Conservation (phyloP, 2,113 vertebrate species). For the Toxotes jaculatrix region DNA sequence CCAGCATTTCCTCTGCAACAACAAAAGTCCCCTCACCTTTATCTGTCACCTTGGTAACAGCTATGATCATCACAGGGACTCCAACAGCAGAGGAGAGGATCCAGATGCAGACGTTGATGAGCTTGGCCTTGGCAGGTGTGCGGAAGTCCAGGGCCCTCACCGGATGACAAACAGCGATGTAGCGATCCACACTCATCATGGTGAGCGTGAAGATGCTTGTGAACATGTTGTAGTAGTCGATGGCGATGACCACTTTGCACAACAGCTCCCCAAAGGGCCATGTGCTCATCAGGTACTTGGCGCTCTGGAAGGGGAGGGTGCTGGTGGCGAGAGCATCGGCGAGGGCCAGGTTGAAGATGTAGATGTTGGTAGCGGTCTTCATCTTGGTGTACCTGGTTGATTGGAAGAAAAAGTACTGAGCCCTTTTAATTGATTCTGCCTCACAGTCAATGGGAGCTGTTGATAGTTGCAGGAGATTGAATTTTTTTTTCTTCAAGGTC, state of each 20-base stretch:
- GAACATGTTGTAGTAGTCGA: slow-evolving; percentile 99
- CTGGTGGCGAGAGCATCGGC: slow-evolving; percentile 94
- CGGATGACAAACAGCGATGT: slow-evolving; percentile 94
- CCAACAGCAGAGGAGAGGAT: slow-evolving; percentile 93
- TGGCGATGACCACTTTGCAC: slow-evolving; percentile 93
- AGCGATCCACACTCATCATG: slow-evolving; percentile 99
- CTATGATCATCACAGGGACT: slow-evolving; percentile 95
- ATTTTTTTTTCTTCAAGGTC: slow-evolving; percentile 21
- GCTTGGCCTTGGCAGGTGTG: slow-evolving; percentile 93
- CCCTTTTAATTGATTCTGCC: not conserved
- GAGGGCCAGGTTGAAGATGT: slow-evolving; percentile 97
- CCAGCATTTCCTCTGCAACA: not conserved
- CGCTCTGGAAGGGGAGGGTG: slow-evolving; percentile 96
- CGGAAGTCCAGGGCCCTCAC: slow-evolving; percentile 95
- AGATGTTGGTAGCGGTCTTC: slow-evolving; percentile 99
- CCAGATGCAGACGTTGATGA: slow-evolving; percentile 98
- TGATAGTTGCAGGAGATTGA: not conserved
- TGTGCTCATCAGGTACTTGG: slow-evolving; percentile 95
- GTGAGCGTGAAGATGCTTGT: slow-evolving; percentile 98
- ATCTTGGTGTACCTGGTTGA: slow-evolving; percentile 94
- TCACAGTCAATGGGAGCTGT: not conserved
- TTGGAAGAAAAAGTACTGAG: slow-evolving; percentile 7
- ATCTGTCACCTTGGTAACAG: slow-evolving; percentile 85
- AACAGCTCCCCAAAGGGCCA: slow-evolving; percentile 95
- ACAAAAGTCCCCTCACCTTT: slow-evolving; percentile 85